A percentile compares a stretch with the other conserved stretches of the same genome.
These are phyloP conservation scores for Drosophila virilis DNA, from an alignment of 1,140 invertebrate genomes.

Conservation along the genomic window DNA sequence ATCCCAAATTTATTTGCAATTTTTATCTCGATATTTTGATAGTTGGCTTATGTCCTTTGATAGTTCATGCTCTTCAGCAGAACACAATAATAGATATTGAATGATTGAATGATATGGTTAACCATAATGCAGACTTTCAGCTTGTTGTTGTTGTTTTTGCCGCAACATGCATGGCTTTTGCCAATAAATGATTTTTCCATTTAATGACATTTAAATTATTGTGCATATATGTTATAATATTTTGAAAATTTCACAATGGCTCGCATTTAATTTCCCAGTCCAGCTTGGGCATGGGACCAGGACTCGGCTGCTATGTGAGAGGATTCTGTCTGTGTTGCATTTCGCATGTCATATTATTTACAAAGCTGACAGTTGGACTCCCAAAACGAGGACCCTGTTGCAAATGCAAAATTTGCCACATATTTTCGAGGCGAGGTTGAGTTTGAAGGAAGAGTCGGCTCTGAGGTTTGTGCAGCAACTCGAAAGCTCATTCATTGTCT, in stretches of 20 bases:
- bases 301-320: not conserved
- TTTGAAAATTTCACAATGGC: conserved; percentile 17
- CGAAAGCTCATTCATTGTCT: not conserved
- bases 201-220: conserved; percentile 67
- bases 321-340: conserved; percentile 3
- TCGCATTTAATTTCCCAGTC: conserved; percentile 13
- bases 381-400: conserved; percentile 38
- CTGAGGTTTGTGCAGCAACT: conserved; percentile 11
- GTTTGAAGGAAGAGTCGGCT: not conserved
- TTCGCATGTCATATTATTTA: conserved; percentile 35
- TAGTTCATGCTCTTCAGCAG: not conserved
- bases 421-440: conserved; percentile 22
- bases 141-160: conserved; percentile 30
- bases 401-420: conserved; percentile 56
- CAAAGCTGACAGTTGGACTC: conserved; percentile 35
- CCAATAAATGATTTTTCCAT: conserved; percentile 68
- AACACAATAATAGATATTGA: not conserved
- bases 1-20: not conserved
- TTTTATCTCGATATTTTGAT: not conserved
- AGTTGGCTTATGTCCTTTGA: not conserved
- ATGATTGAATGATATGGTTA: not conserved
- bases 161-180: conserved; percentile 37
- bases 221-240: conserved; percentile 34
- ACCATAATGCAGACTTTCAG: not conserved
- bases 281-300: not conserved